Evolutionary conservation across 2,113 vertebrate genomes (phyloP), one percentile per base, ranked within the genome.

Genomic region (Siniperca knerii): DNA sequence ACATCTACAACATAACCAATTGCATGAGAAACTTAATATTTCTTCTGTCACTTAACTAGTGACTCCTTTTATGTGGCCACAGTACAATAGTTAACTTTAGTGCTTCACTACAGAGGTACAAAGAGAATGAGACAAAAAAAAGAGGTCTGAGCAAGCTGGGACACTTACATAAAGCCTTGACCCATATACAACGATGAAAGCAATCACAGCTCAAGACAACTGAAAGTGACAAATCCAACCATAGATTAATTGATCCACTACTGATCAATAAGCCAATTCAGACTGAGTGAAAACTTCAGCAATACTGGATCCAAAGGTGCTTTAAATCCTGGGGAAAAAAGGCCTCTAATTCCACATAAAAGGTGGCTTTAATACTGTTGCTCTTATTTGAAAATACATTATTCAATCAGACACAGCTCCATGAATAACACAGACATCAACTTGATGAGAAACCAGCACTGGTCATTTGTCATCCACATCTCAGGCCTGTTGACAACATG

Each of bases 381-480:
- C 55, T 57, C 29, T 57, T 71, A 29, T 84, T 84, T 70, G 33
- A 89, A 82, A 35, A 21, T 35, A 15, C 81, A 72, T 90, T 71
- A 89, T 79, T 76, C 79, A 92, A 86, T 92, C 77, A 77, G 84
- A 88, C 84, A 68, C 67, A 5, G 82, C 66, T 4, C 44, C 62
- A 29, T 54, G 85, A 87, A 79, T 84, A 91, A 91, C 79, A 86
- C 73, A 89, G 87, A 89, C 86, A 83, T 91, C 86, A 84, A 77
- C 75, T 35, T 79, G 85, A 87, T 87, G 82, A 92, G 81, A 83
- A 89, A 76, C 81, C 88, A 48, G 82, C 68, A 12, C 74, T 81
- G 85, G 83, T 89, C 92, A 93, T 95, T 94, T 93, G 92, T 94
- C 88, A 88, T 78, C 74, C 83, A 54, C 89, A 85, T 93, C 79